Conservation (phyloP, 2,113 vertebrate species). For the Chaetorhynchus papuensis region DNA sequence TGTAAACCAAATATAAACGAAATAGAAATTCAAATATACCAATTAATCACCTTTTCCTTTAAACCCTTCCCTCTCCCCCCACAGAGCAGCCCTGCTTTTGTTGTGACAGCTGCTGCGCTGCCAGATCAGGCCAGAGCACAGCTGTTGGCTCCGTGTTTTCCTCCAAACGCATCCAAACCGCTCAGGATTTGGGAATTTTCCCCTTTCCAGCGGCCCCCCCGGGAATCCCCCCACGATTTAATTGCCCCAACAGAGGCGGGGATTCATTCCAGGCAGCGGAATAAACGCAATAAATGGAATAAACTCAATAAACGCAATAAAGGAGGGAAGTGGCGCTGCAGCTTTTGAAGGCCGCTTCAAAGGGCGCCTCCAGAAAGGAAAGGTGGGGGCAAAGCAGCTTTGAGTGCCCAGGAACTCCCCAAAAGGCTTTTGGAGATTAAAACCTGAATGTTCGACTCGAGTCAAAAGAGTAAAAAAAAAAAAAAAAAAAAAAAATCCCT, state of each 20-base stretch:
- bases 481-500: not conserved
- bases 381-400: not conserved
- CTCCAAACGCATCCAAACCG: not conserved
- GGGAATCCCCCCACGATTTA: not conserved
- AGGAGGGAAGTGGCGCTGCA: not conserved
- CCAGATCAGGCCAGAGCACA: not conserved
- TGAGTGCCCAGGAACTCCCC: not conserved
- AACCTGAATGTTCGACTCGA: not conserved
- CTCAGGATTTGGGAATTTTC: not conserved
- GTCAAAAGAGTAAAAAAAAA: not conserved
- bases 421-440: not conserved
- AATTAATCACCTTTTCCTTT: not conserved
- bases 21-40: not conserved
- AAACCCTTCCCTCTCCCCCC: not conserved
- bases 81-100: not conserved
- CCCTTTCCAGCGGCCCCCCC: not conserved
- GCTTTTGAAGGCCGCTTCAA: slow-evolving; percentile 35
- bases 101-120: slow-evolving; percentile 17
- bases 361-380: not conserved
- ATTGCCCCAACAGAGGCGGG: not conserved
- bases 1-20: too few relatives aligned
- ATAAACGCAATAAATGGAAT: not conserved
- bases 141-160: not conserved
- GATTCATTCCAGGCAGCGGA: not conserved
- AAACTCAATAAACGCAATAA: not conserved